These are phyloP conservation scores for Sorex araneus DNA, from an alignment of 2,113 vertebrate genomes.

Conservation along the genomic window DNA sequence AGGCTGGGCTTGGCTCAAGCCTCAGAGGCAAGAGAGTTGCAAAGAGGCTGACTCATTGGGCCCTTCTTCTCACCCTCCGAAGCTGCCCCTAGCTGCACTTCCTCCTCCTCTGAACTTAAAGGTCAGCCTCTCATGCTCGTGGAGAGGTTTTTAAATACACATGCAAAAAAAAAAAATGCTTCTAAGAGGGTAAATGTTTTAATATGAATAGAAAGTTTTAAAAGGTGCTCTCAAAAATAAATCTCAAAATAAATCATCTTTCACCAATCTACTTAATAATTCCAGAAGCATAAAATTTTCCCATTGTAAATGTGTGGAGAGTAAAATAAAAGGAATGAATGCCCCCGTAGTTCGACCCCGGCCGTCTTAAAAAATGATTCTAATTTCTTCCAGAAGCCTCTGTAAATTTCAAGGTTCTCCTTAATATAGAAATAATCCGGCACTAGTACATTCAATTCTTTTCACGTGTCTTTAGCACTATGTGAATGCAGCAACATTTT, in stretches of 20 bases:
- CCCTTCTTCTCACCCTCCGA: neutral
- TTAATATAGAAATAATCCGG: conserved; percentile 10
- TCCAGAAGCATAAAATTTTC: conserved; percentile 60
- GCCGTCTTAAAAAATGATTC: conserved; percentile 60
- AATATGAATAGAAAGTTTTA: conserved; percentile 60
- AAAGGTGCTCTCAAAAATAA: conserved; percentile 45
- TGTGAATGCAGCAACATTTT: neutral
- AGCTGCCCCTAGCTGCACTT: neutral
- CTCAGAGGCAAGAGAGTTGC: neutral
- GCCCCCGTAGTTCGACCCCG: neutral
- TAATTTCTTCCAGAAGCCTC: conserved; percentile 64
- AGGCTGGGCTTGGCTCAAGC: neutral
- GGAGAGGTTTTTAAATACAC: conserved; percentile 43
- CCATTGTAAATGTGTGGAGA: conserved; percentile 4
- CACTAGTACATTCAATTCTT: neutral
- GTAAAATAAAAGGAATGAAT: conserved; percentile 67
- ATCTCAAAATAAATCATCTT: conserved; percentile 56
- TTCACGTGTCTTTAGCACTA: neutral
- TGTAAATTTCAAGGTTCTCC: conserved; percentile 27
- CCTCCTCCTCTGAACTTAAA: conserved; percentile 67
- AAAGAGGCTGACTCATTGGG: conserved; percentile 4
- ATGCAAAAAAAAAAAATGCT: neutral
- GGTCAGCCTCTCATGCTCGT: conserved; percentile 57
- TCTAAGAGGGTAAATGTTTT: conserved; percentile 9
- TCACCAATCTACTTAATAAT: conserved; percentile 33